Base-by-base conservation (phyloP, 2,113 vertebrate species). In the Eublepharis macularius region DNA sequence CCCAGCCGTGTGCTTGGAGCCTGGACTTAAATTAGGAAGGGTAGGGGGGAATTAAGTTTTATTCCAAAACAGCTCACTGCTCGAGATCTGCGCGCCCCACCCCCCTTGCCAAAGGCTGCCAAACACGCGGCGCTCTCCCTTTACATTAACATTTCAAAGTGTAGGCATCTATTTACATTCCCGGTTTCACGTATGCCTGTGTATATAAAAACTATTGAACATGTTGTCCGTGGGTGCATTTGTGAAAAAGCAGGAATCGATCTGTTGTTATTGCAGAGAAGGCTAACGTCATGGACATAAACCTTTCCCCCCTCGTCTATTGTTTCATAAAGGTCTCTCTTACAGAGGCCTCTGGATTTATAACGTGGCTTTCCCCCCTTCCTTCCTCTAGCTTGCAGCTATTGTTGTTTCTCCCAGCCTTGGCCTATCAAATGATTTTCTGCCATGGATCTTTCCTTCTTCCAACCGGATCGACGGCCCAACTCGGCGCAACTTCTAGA, bases 61-160 rank as follows among this genome's bases (percentile, higher is more conserved):
- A 32, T 34, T 60, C 12, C 49, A 21, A 43, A n/a, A 57, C 19
- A 29, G 16, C n/a, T 47, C 60, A 9, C 66, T 45, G 47, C 49
- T 41, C 51, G 17, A 80, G 45, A 12, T 41, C 36, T 19, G 54
- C 6, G n/a, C n/a, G n/a, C n/a, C n/a, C n/a, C n/a, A n/a, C n/a
- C n/a, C n/a, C n/a, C n/a, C n/a, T 89, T 47, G 81, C 88, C 90
- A 85, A 91, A 74, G 84, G 84, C 92, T 92, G 91, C 89, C 89
- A 88, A 92, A 90, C 91, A 90, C 82, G 75, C 87, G 90, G 91
- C 90, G 87, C 89, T 90, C 39, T 86, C 84, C 54, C 39, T 32
- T 41, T 34, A 88, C 87, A 90, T 92, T 92, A 91, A 89, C 36
- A 90, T 82, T 47, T 63, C 41, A 36, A 47, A 11, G 74, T 29